Percentiles rank a stretch among this genome's conserved stretches.
These are phyloP conservation scores for Cinara cedri DNA, from an alignment of 2,888 invertebrate genomes.

Conservation along the genomic window DNA sequence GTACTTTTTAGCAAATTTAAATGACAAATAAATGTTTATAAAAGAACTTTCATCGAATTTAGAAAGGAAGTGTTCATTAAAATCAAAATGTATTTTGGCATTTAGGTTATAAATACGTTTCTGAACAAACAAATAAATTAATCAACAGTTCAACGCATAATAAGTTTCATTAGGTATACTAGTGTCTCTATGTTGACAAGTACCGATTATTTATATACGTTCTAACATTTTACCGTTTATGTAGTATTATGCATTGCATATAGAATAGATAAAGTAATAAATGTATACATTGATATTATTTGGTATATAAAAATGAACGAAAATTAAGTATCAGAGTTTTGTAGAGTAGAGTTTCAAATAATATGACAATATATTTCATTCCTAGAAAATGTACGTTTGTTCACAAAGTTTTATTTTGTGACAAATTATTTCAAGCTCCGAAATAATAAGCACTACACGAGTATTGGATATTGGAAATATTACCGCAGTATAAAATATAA, in stretches of 20 bases:
- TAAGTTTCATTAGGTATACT: too few species aligned
- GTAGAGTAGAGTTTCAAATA: not conserved
- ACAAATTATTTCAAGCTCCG: constrained; percentile 14
- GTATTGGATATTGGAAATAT: not conserved
- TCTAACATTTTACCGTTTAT: not conserved
- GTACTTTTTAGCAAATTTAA: too few species aligned
- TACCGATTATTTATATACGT: too few species aligned
- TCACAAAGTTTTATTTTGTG: constrained; percentile 18
- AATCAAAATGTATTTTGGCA: too few species aligned
- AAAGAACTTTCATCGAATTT: too few species aligned
- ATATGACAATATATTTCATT: constrained; percentile 8
- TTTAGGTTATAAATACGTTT: too few species aligned
- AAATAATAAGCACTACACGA: not conserved
- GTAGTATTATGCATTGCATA: not conserved
- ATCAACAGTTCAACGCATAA: too few species aligned
- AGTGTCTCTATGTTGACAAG: too few species aligned
- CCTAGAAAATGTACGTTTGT: not conserved
- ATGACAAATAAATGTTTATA: too few species aligned
- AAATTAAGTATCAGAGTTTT: constrained; percentile 1
- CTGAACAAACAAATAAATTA: too few species aligned
- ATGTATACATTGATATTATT: not conserved
- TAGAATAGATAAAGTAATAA: not conserved
- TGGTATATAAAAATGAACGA: constrained; percentile 8
- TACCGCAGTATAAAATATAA: constrained; percentile 2
- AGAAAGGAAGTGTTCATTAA: too few species aligned